These are phyloP conservation scores for Heterochromis multidens DNA, from an alignment of 2,113 vertebrate species.

Conservation along the genomic window DNA sequence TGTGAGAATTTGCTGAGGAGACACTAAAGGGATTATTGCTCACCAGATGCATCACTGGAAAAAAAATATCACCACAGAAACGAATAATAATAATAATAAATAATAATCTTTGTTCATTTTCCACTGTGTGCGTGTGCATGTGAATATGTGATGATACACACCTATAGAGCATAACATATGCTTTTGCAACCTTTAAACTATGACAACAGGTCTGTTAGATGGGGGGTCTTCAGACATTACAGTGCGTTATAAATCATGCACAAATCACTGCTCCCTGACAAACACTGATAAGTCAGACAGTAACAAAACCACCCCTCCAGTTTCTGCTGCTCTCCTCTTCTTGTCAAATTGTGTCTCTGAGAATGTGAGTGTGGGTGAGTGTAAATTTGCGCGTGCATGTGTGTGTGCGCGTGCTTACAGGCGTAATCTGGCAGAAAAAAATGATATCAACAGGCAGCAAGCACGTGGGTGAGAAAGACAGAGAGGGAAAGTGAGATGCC, in stretches of 20 bases:
- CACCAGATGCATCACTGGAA: neutral
- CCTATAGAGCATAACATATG: neutral
- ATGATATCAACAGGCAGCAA: constrained; percentile 53
- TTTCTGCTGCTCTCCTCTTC: constrained; percentile 34
- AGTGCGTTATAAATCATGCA: constrained; percentile 39
- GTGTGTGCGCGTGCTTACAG: neutral
- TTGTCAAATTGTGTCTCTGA: constrained; percentile 24
- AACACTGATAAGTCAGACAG: constrained; percentile 32
- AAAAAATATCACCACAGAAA: neutral
- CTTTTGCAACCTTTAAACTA: neutral
- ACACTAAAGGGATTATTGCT: neutral
- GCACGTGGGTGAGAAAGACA: constrained; percentile 52
- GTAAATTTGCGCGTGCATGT: constrained; percentile 6
- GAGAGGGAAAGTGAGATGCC: constrained; percentile 29
- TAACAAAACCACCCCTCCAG: constrained; percentile 24
- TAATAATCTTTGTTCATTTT: neutral
- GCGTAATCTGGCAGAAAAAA: constrained; percentile 45
- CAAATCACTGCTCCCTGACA: constrained; percentile 34
- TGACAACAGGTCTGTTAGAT: constrained; percentile 10
- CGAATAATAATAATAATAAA: neutral
- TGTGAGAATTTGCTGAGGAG: neutral
- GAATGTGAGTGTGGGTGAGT: constrained; percentile 5
- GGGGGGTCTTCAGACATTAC: constrained; percentile 16
- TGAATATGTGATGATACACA: neutral
- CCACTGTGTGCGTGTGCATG: neutral